Conservation (phyloP, 2,797 vertebrate species). For the Oreochromis mossambicus region DNA sequence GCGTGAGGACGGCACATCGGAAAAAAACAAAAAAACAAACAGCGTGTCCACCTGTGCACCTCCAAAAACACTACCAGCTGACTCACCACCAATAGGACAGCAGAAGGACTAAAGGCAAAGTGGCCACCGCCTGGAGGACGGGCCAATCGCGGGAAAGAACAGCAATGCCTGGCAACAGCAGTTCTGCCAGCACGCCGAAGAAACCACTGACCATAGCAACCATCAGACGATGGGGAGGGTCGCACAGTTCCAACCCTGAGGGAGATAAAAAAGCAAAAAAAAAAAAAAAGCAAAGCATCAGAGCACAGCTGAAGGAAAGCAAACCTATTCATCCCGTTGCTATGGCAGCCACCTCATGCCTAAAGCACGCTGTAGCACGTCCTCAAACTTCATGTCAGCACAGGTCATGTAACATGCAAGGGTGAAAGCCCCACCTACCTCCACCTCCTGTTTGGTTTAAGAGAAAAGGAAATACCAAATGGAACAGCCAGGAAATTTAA, state of each 20-base stretch:
- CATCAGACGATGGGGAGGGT: constrained; percentile 80
- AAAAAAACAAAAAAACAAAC: not conserved
- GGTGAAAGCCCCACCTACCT: not conserved
- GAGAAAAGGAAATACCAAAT: not conserved
- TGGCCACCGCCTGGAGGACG: constrained; percentile 82
- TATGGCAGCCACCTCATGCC: not conserved
- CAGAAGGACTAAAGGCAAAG: constrained; percentile 79
- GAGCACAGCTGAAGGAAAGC: not conserved
- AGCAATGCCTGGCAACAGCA: constrained; percentile 83
- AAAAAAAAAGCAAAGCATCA: not conserved
- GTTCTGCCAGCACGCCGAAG: constrained; percentile 81
- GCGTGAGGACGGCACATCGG: not conserved
- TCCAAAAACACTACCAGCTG: not conserved
- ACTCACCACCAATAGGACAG: constrained; percentile 88
- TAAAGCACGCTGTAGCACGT: not conserved
- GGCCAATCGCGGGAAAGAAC: constrained; percentile 81
- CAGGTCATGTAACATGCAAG: not conserved
- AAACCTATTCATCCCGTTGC: not conserved
- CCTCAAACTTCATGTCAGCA: not conserved
- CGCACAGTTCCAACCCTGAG: constrained; percentile 88
- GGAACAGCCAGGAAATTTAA: not conserved
- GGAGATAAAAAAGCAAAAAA: not conserved
- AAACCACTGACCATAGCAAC: constrained; percentile 81
- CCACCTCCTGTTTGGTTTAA: not conserved
- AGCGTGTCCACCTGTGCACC: not conserved